Conservation (phyloP, 1,140 invertebrate genomes). For the Ceratina japonica region DNA sequence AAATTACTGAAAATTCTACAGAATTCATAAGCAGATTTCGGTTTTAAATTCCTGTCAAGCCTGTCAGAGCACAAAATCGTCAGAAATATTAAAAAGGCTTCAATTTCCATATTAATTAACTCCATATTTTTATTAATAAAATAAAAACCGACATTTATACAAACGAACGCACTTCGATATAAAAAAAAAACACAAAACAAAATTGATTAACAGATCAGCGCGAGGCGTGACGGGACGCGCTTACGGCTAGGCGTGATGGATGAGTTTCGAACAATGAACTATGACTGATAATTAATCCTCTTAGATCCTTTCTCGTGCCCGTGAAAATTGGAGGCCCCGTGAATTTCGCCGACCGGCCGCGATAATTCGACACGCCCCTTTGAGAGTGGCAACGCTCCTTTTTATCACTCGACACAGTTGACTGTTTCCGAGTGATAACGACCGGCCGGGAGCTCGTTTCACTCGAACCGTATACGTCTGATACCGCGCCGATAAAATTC, state of each 20-base stretch:
- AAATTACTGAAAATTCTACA: too few relatives aligned
- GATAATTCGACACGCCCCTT: neutral
- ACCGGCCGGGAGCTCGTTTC: neutral
- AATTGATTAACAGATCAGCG: too few relatives aligned
- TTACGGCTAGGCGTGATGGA: neutral
- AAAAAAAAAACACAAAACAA: too few relatives aligned
- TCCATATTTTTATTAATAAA: too few relatives aligned
- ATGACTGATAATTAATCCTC: conserved; percentile 26
- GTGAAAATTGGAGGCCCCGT: conserved; percentile 8
- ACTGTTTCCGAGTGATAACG: conserved; percentile 35
- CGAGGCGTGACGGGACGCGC: too few relatives aligned
- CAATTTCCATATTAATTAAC: too few relatives aligned
- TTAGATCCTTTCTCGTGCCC: neutral
- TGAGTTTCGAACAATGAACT: neutral
- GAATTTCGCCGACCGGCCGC: neutral
- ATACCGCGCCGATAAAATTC: conserved; percentile 31
- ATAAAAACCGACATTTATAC: too few relatives aligned
- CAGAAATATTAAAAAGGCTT: too few relatives aligned
- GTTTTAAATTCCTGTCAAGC: too few relatives aligned
- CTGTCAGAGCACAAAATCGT: too few relatives aligned
- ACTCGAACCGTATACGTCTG: conserved; percentile 2
- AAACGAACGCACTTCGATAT: too few relatives aligned
- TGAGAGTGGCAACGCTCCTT: conserved; percentile 6
- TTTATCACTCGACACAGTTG: conserved; percentile 27
- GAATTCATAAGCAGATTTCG: too few relatives aligned